Evolutionary conservation across 2,888 invertebrate genomes (phyloP), one percentile per base, ranked within the genome.

Genomic region (Carterocephalus palaemon): DNA sequence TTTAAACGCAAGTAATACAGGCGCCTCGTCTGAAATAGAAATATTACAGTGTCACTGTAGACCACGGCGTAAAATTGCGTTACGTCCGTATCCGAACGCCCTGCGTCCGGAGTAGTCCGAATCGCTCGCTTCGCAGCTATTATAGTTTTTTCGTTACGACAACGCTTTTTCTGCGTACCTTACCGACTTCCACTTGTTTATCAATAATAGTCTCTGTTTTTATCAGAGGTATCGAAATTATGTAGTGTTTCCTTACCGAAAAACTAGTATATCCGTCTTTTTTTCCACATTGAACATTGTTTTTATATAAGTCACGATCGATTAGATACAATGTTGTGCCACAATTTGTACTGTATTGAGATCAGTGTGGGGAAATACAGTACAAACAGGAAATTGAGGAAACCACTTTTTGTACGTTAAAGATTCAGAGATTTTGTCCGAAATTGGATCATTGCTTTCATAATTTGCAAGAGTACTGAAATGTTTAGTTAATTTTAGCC

Each of bases 1-100:
- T n/a, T n/a, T 50, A 53, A 59, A 59, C 54, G 59, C 58, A 64
- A n/a, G n/a, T n/a, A n/a, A n/a, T n/a, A n/a, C n/a, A n/a, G n/a
- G n/a, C n/a, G n/a, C n/a, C n/a, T n/a, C n/a, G n/a, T n/a, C n/a
- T n/a, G n/a, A n/a, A n/a, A n/a, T n/a, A n/a, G n/a, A n/a, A n/a
- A n/a, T n/a, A 65, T 22, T 34, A 64, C 62, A 60, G 63, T 70
- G 70, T 73, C 68, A 62, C 67, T 52, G 72, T 61, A 64, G 64
- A 63, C 60, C 60, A 57, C 60, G 68, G 66, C 76, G 77, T 75
- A 67, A 78, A 80, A 80, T 80, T 72, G 64, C 60, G 62, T 59
- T 62, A 71, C 58, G 77, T 66, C 51, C 57, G 71, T 77, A 17
- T 66, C 51, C 57, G 71, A 77, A 17, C 22, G 46, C 38, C 65